Evolutionary conservation across 2,113 vertebrate genomes (phyloP).

Genomic region (Kryptolebias marmoratus): DNA sequence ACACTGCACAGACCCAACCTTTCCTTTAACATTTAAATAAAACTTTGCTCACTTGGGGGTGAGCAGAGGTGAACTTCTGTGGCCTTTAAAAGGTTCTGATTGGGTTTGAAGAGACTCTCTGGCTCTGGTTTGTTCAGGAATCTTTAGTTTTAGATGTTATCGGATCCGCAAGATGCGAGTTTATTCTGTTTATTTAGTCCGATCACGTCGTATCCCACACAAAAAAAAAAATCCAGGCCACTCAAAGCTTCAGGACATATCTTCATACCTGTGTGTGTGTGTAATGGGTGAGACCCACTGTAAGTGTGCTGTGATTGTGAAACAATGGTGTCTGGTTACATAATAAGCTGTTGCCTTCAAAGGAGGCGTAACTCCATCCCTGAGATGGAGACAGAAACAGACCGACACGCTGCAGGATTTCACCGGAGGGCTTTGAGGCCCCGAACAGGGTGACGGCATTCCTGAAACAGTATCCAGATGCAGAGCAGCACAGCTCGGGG

Average conservation of each 20-base stretch:
- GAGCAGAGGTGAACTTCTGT: constrained; percentile 37
- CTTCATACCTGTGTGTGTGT: constrained; percentile 22
- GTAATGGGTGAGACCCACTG: constrained; percentile 60
- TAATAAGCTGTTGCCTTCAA: constrained; percentile 82
- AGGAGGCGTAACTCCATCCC: constrained; percentile 75
- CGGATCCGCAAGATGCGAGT: constrained; percentile 29
- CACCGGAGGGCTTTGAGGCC: constrained; percentile 69
- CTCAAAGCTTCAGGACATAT: not conserved
- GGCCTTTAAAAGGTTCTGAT: constrained; percentile 35
- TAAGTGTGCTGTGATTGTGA: constrained; percentile 83
- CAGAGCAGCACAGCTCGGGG: constrained; percentile 78
- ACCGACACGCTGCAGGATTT: constrained; percentile 70
- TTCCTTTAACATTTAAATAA: too few relatives aligned
- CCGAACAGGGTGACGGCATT: constrained; percentile 58
- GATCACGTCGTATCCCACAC: not conserved
- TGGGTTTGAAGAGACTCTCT: constrained; percentile 20
- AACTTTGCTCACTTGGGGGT: constrained; percentile 10
- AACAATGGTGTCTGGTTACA: constrained; percentile 82
- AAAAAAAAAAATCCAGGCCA: not conserved
- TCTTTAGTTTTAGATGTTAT: constrained; percentile 25
- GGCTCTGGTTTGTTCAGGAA: constrained; percentile 32
- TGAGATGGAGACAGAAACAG: constrained; percentile 54
- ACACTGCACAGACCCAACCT: too few relatives aligned
- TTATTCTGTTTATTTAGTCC: constrained; percentile 34
- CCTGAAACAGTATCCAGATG: constrained; percentile 81